Conservation (phyloP, 2,113 vertebrate genomes). For the Condylura cristata region DNA sequence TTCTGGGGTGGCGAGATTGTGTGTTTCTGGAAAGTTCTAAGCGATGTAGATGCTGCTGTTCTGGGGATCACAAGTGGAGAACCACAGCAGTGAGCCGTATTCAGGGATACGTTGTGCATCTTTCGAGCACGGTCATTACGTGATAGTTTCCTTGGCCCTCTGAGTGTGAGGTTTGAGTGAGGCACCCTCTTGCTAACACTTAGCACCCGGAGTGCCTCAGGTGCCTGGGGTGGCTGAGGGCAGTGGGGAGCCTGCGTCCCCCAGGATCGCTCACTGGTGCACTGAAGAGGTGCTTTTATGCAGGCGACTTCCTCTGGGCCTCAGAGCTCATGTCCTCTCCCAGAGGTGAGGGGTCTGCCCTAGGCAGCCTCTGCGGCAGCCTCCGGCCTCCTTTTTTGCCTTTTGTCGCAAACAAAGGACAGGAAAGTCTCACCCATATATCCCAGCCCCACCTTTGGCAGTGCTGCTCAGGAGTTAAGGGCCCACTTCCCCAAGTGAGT, state of each 20-base stretch:
- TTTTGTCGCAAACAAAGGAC: neutral
- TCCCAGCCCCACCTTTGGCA: neutral
- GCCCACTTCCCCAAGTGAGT: neutral
- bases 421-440: rapidly evolving
- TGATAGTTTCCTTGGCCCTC: neutral
- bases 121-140: neutral
- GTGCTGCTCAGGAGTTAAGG: neutral
- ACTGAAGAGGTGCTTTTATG: neutral
- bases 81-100: neutral
- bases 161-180: neutral
- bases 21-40: neutral
- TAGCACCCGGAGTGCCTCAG: neutral
- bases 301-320: neutral
- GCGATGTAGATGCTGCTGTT: neutral
- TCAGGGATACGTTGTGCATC: neutral
- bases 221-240: too few species aligned
- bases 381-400: neutral
- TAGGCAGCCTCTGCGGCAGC: too few species aligned
- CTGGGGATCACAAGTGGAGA: neutral
- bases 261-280: neutral
- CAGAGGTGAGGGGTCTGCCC: too few species aligned
- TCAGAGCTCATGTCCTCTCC: neutral
- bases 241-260: rapidly evolving
- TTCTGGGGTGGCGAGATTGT: neutral
- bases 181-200: neutral